phyloP scores from a whole-genome alignment of 2,113 vertebrate species.

The Cygnus buccinator region DNA sequence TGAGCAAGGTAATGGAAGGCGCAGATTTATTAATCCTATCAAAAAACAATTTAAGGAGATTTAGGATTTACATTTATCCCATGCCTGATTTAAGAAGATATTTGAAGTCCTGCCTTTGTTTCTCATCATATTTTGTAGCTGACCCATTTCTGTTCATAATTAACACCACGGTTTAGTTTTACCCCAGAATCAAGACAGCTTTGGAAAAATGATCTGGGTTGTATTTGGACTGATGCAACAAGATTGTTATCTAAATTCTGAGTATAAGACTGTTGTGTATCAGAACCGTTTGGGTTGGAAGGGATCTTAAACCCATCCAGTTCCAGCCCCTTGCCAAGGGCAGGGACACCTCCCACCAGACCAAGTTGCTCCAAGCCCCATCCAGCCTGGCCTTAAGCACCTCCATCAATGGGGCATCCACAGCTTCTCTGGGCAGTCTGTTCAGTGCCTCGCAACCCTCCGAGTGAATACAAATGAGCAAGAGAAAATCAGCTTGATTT shows the following conservation, averaged over 20 bases:
- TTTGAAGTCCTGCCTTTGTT: constrained; percentile 18
- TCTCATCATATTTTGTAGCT: background rate
- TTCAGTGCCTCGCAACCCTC: background rate
- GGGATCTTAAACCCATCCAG: background rate
- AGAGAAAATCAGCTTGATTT: background rate
- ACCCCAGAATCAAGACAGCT: background rate
- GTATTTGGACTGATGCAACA: background rate
- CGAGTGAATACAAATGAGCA: background rate
- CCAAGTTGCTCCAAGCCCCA: background rate
- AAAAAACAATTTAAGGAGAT: constrained; percentile 27
- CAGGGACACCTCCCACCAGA: background rate
- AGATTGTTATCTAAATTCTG: background rate
- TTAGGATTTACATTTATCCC: constrained; percentile 26
- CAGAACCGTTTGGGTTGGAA: background rate
- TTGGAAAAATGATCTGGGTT: background rate
- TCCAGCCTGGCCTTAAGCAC: background rate
- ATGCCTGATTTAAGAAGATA: constrained; percentile 4
- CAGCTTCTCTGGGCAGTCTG: background rate
- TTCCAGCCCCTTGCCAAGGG: background rate
- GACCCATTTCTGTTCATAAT: constrained; percentile 27
- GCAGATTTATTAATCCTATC: background rate
- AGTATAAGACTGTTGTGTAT: background rate
- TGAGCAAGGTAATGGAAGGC: background rate
- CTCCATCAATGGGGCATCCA: background rate
- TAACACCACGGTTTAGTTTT: background rate